Conservation (phyloP, 2,797 vertebrate genomes). For the Smutsia gigantea region DNA sequence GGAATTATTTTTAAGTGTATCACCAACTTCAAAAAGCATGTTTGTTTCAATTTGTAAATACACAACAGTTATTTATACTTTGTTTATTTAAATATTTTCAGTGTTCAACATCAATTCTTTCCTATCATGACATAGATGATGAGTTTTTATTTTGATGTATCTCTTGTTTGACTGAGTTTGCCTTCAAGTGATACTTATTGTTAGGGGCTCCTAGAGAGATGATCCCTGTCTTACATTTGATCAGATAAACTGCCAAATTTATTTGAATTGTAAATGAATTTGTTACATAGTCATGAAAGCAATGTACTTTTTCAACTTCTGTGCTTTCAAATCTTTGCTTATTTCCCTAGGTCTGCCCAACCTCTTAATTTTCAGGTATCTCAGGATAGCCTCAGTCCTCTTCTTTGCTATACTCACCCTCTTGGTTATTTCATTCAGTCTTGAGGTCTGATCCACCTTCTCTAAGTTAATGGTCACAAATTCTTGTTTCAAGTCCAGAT, state of each 20-base stretch:
- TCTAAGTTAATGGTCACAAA: neutral
- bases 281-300: too few relatives aligned
- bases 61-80: neutral
- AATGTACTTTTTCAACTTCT: too few relatives aligned
- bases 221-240: neutral
- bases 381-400: neutral
- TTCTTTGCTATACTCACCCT: neutral
- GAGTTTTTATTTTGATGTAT: neutral
- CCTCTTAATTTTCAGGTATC: neutral
- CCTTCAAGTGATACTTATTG: neutral
- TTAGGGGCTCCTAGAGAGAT: neutral
- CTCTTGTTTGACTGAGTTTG: neutral
- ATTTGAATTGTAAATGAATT: too few relatives aligned
- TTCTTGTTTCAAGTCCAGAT: neutral
- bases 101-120: neutral
- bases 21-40: neutral
- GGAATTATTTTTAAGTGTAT: neutral
- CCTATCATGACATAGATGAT: neutral
- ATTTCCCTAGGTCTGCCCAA: neutral
- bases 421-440: neutral
- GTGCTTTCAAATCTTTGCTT: neutral
- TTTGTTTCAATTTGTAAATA: neutral
- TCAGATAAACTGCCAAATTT: too few relatives aligned
- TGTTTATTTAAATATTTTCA: neutral
- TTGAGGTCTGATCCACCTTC: neutral